Base-by-base conservation (phyloP, 2,888 invertebrate genomes). In the Glaucopsyche alexis region DNA sequence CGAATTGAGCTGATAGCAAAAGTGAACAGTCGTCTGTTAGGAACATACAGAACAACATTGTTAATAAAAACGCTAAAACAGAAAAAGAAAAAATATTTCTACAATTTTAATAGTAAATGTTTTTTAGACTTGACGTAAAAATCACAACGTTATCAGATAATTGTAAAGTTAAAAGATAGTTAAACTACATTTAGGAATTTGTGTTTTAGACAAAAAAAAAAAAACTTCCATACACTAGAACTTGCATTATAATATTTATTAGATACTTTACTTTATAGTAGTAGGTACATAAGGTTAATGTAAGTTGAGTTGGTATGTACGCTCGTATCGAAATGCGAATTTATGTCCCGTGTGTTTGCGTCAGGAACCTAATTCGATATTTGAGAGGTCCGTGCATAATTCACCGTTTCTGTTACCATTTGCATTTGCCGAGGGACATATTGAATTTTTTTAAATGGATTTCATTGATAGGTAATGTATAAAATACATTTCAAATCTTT, bases 341-440 rank as follows among this genome's bases (percentile, higher is more conserved):
- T 60, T 29, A 16, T 65, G 40, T 7, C n/a, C 7, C 72, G 65
- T 72, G 70, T 75, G 67, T 73, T 71, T 64, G 50, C 71, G 40
- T 72, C 74, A 70, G 64, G 60, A 74, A 76, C 74, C 75, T 79
- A 79, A 79, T 78, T 78, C 75, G 75, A 74, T 75, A 78, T 77
- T 74, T 75, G 76, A 72, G 75, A 75, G 73, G 75, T 67, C 74
- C 77, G 72, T 76, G 76, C 76, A 76, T 76, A 77, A 79, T 77
- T 76, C 75, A 75, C 73, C 74, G 47, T 19, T 50, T 70, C 76
- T 74, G 76, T 74, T 74, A 76, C 74, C 73, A 76, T 78, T 78
- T 77, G 76, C 78, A 76, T 76, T 75, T 19, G 7, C 14, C 29
- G 14, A 40, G 42, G 69, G 69, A 69, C 49, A 47, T 29, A 19